A percentile compares a stretch with the other conserved stretches of the same genome.
Evolutionary conservation across 1,140 invertebrate species (phyloP).

Genomic region (Zaprionus gabonicus): DNA sequence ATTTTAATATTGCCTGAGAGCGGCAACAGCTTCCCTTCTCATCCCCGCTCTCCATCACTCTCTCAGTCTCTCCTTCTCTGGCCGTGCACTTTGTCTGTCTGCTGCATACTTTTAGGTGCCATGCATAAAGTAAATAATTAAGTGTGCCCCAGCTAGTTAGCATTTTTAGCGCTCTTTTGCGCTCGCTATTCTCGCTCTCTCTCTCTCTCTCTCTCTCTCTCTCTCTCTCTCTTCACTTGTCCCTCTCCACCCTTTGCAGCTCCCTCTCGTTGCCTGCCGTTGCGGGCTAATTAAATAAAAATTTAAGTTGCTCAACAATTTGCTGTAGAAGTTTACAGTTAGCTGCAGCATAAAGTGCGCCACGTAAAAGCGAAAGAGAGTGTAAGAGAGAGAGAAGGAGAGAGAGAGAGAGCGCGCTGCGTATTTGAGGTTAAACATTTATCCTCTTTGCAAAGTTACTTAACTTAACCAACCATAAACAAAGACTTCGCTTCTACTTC

Average conservation of each 20-base stretch:
- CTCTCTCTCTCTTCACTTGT: slow-evolving; percentile 7
- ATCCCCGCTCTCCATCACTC: background rate
- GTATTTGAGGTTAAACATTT: slow-evolving; percentile 36
- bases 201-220: background rate
- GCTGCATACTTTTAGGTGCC: slow-evolving; percentile 70
- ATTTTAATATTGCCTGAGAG: slow-evolving; percentile 68
- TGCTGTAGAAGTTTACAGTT: slow-evolving; percentile 57
- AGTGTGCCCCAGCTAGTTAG: slow-evolving; percentile 75
- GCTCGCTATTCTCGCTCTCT: background rate
- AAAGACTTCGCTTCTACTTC: slow-evolving; percentile 2
- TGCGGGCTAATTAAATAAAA: slow-evolving; percentile 72
- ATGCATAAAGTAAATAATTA: slow-evolving; percentile 82
- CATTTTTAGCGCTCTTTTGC: slow-evolving; percentile 65
- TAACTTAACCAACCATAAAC: slow-evolving; percentile 29
- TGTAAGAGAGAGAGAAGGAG: background rate
- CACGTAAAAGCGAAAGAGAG: slow-evolving; percentile 10
- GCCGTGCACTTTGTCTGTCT: slow-evolving; percentile 28
- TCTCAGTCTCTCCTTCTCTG: slow-evolving; percentile 8
- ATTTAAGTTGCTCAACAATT: slow-evolving; percentile 74
- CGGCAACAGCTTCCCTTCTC: background rate
- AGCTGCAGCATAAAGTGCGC: slow-evolving; percentile 38
- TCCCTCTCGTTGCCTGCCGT: background rate
- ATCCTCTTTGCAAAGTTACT: slow-evolving; percentile 29
- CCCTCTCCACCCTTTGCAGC: background rate
- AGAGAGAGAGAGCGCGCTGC: slow-evolving; percentile 1